A percentile compares a stretch with the other conserved stretches of the same genome.
Conservation (phyloP, 2,888 invertebrate species). For the Sthenelais limicola region DNA sequence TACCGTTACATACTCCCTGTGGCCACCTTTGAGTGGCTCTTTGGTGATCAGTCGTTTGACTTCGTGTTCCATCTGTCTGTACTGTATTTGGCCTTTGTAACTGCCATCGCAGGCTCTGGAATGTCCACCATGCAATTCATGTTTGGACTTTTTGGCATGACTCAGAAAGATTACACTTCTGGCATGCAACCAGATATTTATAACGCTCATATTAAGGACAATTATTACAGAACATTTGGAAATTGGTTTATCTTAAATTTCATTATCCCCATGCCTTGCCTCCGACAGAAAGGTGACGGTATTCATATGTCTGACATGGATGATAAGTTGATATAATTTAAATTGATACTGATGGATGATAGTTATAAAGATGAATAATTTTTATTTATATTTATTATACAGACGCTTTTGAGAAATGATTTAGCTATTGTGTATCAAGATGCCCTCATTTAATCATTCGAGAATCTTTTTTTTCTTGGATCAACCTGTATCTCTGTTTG, state of each 20-base stretch:
- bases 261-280: slow-evolving; percentile 19
- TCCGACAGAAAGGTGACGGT: slow-evolving; percentile 6
- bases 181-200: background rate
- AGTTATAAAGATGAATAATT: too few relatives aligned
- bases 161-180: slow-evolving; percentile 14
- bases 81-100: background rate
- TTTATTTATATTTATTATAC: too few relatives aligned
- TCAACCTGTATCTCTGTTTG: too few relatives aligned
- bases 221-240: background rate
- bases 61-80: slow-evolving; percentile 19
- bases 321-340: background rate
- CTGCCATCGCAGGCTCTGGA: background rate
- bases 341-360: background rate
- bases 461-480: too few relatives aligned
- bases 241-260: slow-evolving; percentile 22
- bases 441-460: too few relatives aligned
- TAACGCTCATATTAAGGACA: background rate
- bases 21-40: slow-evolving; percentile 29
- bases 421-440: too few relatives aligned
- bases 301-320: background rate
- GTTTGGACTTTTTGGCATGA: slow-evolving; percentile 16
- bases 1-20: slow-evolving; percentile 35
- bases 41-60: background rate
- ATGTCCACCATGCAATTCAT: slow-evolving; percentile 15
- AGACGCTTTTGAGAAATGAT: too few relatives aligned